Base-by-base conservation (phyloP, 2,113 vertebrate genomes). In the Rhinolophus ferrumequinum region DNA sequence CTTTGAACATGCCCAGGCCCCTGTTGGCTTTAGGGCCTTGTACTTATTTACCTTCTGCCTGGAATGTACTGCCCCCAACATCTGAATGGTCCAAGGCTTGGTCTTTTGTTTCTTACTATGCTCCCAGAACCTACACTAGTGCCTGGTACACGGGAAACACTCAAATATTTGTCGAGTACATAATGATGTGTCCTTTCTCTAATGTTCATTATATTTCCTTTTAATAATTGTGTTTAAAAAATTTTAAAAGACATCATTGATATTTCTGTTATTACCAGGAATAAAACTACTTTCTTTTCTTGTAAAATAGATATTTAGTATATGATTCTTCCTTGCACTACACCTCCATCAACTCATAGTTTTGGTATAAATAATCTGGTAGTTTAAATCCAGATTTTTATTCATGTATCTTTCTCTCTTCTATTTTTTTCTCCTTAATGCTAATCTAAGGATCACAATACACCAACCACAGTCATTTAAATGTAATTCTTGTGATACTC, bases 181-280 rank as follows among this genome's bases (percentile, higher is more conserved):
- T 70, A 79, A 80, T 73, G 47, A 67, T 30, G 41, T n/a, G 1
- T 69, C 66, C 52, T 88, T 82, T 82, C 67, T 87, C n/a, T 62
- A 41, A 50, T 91, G 10, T 69, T 77, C 18, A 67, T 58, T 81
- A 1, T 33, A 86, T 81, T 93, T 84, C 8, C 85, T 72, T 52
- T 64, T 56, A 81, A 88, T 84, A 88, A 67, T 81, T 67, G 86
- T 64, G 24, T 26, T 56, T 86, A 92, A 70, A 86, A 44, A 93
- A 76, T 93, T 93, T 35, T 67, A 52, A 73, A 76, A 95, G 33
- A 81, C 16, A 60, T 66, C 67, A 88, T 26, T 81, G 18, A 9
- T 66, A 66, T 19, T 62, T 91, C 15, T 81, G 15, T 92, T 94
- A 94, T 35, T 67, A 64, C 77, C 73, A 92, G 58, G n/a, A 83